Base-by-base conservation (phyloP, 2,888 invertebrate genomes). In the Drosophila macrospina region DNA sequence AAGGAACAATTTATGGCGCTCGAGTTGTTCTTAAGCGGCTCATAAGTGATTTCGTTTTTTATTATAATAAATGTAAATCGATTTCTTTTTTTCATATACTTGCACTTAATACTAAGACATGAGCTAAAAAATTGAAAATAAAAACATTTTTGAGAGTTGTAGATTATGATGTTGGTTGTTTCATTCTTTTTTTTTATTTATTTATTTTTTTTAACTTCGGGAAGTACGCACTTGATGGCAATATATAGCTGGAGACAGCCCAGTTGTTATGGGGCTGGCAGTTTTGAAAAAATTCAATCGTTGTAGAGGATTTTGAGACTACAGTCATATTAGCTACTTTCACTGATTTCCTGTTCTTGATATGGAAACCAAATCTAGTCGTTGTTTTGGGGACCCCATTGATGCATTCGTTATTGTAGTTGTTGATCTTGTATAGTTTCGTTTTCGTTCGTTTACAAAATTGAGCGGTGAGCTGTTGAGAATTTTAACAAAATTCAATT, bases 1-100 rank as follows among this genome's bases (percentile, higher is more conserved):
- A 89, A 90, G 90, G 89, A 90, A 90, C 89, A 90, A 74, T 81
- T 80, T 85, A 74, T 87, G 86, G 65, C 63, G 47, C 75, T 77
- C 77, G 13, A 13, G 67, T 16, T 65, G 69, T 68, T 67, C 20
- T 55, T 8, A 62, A 72, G 84, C 69, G 26, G 56, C 72, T 50
- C 85, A 88, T 84, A 85, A 73, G 15, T 74, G 47, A 74, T 52
- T 73, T 71, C 5, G 8, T 62, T 66, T 86, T 84, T 74, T 68
- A 80, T 83, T 90, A 78, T 86, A 87, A 87, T 89, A 90, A 90
- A 90, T 90, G 90, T 90, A 90, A 90, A 90, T 90, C 91, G 73
- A 80, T 85, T 84, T 81, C 59, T 78, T 74, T 83, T 78, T 78
- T 78, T 73, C 39, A 83, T 84, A 89, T 79, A 79, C 80, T 86